Evolutionary conservation across 1,140 invertebrate genomes (phyloP).

Genomic region (Vanessa tameamea): DNA sequence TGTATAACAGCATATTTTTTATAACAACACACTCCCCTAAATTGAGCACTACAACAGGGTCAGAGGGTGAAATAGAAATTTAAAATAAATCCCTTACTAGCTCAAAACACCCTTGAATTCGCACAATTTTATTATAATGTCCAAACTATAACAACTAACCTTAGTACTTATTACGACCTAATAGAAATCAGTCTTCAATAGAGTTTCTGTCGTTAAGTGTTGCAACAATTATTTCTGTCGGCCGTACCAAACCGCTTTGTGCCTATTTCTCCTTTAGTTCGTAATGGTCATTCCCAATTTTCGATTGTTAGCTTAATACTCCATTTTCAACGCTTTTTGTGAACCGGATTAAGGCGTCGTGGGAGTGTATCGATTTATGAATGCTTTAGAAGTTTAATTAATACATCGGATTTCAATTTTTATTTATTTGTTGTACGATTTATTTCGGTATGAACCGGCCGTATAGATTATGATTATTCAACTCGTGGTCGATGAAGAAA

Average conservation of each 20-base stretch:
- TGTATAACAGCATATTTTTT: background rate
- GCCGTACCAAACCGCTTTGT: constrained; percentile 39
- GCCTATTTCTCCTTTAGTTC: constrained; percentile 42
- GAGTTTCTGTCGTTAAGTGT: constrained; percentile 17
- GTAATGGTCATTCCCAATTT: constrained; percentile 50
- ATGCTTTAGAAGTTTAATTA: background rate
- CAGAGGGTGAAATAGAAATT: constrained; percentile 58
- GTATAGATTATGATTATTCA: too few relatives aligned
- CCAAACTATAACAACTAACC: constrained; percentile 10
- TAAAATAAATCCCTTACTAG: constrained; percentile 58
- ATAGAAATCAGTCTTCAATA: constrained; percentile 13
- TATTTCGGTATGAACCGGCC: too few relatives aligned
- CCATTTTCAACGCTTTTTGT: constrained; percentile 31
- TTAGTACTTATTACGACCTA: constrained; percentile 1
- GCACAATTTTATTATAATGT: constrained; percentile 7
- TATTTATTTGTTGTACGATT: background rate
- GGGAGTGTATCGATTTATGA: constrained; percentile 13
- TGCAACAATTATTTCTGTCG: constrained; percentile 46
- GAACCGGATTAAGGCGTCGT: constrained; percentile 18
- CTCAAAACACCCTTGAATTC: constrained; percentile 6
- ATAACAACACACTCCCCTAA: constrained; percentile 49
- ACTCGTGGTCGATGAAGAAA: too few relatives aligned
- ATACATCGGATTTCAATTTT: background rate
- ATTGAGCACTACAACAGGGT: constrained; percentile 45
- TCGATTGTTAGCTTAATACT: constrained; percentile 44